Evolutionary conservation across 2,888 invertebrate genomes (phyloP).

Genomic region (Listrodromus nycthemerus): DNA sequence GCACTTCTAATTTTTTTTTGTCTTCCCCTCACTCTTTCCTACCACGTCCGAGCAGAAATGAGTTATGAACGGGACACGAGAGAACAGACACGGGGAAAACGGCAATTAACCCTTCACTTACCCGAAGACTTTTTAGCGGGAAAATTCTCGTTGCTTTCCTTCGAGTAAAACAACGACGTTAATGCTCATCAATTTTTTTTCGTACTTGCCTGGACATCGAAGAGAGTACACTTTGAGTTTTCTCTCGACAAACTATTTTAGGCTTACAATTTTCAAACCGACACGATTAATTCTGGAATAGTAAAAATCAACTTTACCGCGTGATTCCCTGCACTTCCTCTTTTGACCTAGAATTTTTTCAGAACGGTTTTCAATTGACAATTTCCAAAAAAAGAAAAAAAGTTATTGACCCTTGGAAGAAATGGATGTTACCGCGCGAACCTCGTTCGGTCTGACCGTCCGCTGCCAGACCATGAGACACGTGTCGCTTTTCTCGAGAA

Average conservation of each 20-base stretch:
- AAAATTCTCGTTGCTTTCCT: neutral
- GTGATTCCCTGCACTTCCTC: no score
- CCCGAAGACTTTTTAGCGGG: neutral
- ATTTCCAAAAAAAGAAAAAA: no score
- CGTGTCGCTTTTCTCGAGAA: slow-evolving; percentile 43
- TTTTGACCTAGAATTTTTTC: no score
- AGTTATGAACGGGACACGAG: slow-evolving; percentile 78
- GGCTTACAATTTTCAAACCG: no score
- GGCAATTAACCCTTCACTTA: slow-evolving; percentile 73
- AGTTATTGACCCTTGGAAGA: neutral
- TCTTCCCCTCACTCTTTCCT: slow-evolving; percentile 61
- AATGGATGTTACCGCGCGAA: neutral
- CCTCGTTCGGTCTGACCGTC: slow-evolving; percentile 15
- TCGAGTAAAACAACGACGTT: neutral
- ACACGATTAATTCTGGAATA: no score
- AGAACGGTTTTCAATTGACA: no score
- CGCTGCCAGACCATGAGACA: slow-evolving; percentile 30
- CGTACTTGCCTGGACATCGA: neutral
- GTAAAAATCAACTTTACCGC: no score
- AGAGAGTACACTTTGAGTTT: neutral
- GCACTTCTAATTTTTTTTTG: slow-evolving; percentile 22
- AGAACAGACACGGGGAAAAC: slow-evolving; percentile 68
- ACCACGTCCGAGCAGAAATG: slow-evolving; percentile 66
- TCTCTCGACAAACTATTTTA: neutral
- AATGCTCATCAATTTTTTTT: neutral